These are phyloP conservation scores for Pempheris klunzingeri DNA, from an alignment of 2,797 vertebrate genomes.

Conservation along the genomic window DNA sequence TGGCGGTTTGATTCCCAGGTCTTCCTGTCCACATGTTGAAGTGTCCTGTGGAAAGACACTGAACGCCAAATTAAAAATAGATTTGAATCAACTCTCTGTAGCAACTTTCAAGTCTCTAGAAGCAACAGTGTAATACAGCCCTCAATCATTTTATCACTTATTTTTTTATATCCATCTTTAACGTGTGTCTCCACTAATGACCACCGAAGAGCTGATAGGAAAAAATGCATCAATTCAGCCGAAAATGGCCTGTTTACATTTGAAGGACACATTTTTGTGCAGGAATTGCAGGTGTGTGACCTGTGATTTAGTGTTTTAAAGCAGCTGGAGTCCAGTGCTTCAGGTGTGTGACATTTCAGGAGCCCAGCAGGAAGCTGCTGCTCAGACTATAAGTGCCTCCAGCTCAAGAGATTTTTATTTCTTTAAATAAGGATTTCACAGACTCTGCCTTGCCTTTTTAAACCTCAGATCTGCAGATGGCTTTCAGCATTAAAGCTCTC, in stretches of 20 bases:
- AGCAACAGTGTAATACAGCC: neutral
- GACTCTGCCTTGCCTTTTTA: neutral
- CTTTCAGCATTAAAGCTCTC: neutral
- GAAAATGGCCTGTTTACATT: neutral
- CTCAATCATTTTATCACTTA: neutral
- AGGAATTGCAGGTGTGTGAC: slow-evolving; percentile 14
- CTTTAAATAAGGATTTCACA: slow-evolving; percentile 11
- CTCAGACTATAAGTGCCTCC: slow-evolving; percentile 10
- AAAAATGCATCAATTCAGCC: neutral
- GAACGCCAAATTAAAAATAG: too few species aligned
- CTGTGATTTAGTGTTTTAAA: slow-evolving; percentile 52
- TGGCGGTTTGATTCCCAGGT: too few species aligned
- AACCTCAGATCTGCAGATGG: slow-evolving; percentile 4
- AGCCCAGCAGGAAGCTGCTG: slow-evolving; percentile 41
- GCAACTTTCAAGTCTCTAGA: neutral
- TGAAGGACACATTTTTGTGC: neutral
- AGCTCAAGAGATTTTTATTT: neutral
- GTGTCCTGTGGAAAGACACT: too few species aligned
- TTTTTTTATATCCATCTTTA: neutral
- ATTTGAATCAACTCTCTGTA: too few species aligned
- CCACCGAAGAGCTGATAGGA: too few species aligned
- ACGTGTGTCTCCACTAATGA: neutral
- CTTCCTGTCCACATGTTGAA: too few species aligned
- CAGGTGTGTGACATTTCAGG: slow-evolving; percentile 51
- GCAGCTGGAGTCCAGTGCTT: slow-evolving; percentile 44